Conservation (phyloP, 2,888 invertebrate species). For the Chalcis sispes region DNA sequence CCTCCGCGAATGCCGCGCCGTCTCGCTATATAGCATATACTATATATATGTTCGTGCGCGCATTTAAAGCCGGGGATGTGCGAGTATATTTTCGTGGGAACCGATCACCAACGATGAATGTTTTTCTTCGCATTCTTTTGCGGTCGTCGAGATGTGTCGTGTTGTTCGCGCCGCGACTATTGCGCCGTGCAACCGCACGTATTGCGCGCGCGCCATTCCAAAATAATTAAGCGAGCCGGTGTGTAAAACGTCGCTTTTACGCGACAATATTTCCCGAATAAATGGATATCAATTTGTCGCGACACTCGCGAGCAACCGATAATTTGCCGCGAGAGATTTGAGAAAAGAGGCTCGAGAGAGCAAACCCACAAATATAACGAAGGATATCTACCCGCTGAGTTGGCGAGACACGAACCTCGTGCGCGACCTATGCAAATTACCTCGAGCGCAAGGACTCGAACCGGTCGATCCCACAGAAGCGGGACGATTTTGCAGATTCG, state of each 20-base stretch:
- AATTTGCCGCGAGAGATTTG: slow-evolving; percentile 32
- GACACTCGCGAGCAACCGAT: neutral
- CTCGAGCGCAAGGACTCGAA: slow-evolving; percentile 18
- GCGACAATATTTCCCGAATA: slow-evolving; percentile 60
- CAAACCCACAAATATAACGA: too few species aligned
- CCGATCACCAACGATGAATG: slow-evolving; percentile 29
- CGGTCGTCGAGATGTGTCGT: too few species aligned
- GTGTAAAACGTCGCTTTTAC: slow-evolving; percentile 68
- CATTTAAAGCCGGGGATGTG: too few species aligned
- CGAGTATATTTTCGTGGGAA: slow-evolving; percentile 50
- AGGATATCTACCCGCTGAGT: too few species aligned
- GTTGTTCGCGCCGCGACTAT: too few species aligned
- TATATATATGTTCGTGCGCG: neutral
- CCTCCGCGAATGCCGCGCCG: neutral
- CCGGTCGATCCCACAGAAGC: slow-evolving; percentile 20
- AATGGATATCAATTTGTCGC: too few species aligned
- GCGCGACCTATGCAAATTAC: slow-evolving; percentile 68
- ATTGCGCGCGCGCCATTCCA: neutral
- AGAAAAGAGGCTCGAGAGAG: slow-evolving; percentile 12
- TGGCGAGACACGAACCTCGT: slow-evolving; percentile 62
- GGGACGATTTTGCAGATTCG: slow-evolving; percentile 38
- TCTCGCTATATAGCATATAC: neutral
- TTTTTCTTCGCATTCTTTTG: slow-evolving; percentile 37
- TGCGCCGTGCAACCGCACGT: slow-evolving; percentile 13
- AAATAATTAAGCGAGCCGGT: slow-evolving; percentile 59